Conservation (phyloP, 2,797 vertebrate genomes). For the Kryptopterus vitreolus region DNA sequence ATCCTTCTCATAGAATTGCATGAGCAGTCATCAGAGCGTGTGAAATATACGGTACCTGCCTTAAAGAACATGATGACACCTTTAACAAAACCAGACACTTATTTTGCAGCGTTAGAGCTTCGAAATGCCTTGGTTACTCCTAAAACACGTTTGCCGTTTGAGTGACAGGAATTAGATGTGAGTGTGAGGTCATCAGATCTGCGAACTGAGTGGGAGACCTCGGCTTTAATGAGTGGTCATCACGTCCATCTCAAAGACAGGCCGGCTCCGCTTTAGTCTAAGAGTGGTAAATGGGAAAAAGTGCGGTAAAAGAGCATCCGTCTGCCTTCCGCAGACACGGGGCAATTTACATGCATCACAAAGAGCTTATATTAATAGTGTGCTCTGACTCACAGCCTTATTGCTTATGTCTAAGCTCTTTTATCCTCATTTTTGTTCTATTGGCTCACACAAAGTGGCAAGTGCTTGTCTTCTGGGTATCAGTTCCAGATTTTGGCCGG, state of each 20-base stretch:
- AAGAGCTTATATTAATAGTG: slow-evolving; percentile 61
- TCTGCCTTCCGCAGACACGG: slow-evolving; percentile 41
- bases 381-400: slow-evolving; percentile 67
- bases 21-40: neutral
- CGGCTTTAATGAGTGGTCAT: slow-evolving; percentile 46
- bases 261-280: slow-evolving; percentile 40
- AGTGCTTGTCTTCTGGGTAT: slow-evolving; percentile 45
- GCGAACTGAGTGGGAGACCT: slow-evolving; percentile 34
- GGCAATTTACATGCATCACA: slow-evolving; percentile 60
- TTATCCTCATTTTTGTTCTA: slow-evolving; percentile 49
- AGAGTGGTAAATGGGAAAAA: slow-evolving; percentile 46
- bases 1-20: neutral
- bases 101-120: neutral
- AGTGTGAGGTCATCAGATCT: slow-evolving; percentile 31
- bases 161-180: slow-evolving; percentile 25
- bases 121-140: neutral
- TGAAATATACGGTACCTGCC: too few species aligned
- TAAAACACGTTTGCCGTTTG: slow-evolving; percentile 21
- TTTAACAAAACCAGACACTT: neutral
- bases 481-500: slow-evolving; percentile 39
- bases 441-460: slow-evolving; percentile 53
- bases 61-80: neutral
- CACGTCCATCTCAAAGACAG: slow-evolving; percentile 44
- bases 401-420: slow-evolving; percentile 60
- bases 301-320: neutral